Evolutionary conservation across 2,888 invertebrate genomes (phyloP).

Genomic region (Scaptodrosophila latifasciaeformis): DNA sequence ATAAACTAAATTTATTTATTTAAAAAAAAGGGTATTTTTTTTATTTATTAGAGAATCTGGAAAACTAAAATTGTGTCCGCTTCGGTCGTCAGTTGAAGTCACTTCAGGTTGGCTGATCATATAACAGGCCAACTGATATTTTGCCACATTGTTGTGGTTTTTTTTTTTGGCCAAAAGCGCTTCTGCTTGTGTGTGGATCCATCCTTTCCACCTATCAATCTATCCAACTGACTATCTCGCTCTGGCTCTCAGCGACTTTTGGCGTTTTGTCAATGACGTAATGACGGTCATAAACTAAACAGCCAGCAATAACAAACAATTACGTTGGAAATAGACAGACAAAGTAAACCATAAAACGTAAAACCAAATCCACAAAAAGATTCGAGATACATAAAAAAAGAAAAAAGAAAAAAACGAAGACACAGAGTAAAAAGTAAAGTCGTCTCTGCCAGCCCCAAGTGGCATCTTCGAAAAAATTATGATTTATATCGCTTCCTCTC

Average conservation of each 20-base stretch:
- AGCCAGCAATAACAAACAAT: constrained; percentile 50
- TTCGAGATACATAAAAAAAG: too few relatives aligned
- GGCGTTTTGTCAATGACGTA: constrained; percentile 34
- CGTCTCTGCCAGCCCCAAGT: constrained; percentile 19
- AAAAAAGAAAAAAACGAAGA: constrained; percentile 22
- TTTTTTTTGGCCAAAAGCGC: too few relatives aligned
- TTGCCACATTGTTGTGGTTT: too few relatives aligned
- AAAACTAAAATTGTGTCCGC: not conserved
- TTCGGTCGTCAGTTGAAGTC: too few relatives aligned
- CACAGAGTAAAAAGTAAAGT: not conserved
- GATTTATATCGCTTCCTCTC: constrained; percentile 34
- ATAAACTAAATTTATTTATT: too few relatives aligned
- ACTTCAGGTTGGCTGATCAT: too few relatives aligned
- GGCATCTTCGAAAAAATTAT: constrained; percentile 33
- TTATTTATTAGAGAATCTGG: too few relatives aligned
- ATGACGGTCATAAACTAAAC: constrained; percentile 39
- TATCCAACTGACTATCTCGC: too few relatives aligned
- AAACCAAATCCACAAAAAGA: constrained; percentile 2
- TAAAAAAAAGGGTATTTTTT: too few relatives aligned
- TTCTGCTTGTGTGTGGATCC: too few relatives aligned
- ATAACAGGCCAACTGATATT: too few relatives aligned
- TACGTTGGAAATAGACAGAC: constrained; percentile 26
- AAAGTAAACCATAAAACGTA: constrained; percentile 5
- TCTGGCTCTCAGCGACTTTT: not conserved
- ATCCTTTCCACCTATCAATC: too few relatives aligned